phyloP scores from a whole-genome alignment of 2,888 invertebrate genomes.

The Andrena dorsata region DNA sequence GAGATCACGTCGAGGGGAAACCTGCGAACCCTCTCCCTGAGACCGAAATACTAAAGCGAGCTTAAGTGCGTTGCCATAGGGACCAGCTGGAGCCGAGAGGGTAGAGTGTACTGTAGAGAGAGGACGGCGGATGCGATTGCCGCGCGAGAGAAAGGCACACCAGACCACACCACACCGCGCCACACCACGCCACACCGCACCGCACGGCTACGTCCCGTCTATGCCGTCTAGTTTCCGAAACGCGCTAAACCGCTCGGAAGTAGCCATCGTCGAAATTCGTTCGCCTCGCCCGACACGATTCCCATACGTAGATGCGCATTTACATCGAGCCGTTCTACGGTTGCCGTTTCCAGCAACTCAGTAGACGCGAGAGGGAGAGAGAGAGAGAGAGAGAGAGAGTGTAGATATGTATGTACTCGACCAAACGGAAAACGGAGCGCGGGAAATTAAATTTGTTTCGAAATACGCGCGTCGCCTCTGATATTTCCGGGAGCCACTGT shows the following conservation, averaged over 20 bases:
- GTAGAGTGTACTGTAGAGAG: slow-evolving; percentile 4
- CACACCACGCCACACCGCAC: background rate
- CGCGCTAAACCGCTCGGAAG: slow-evolving; percentile 55
- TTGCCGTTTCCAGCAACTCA: background rate
- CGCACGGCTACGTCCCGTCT: slow-evolving; percentile 37
- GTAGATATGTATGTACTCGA: too few relatives aligned
- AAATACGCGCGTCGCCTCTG: background rate
- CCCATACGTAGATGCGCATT: slow-evolving; percentile 1
- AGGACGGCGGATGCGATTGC: slow-evolving; percentile 25
- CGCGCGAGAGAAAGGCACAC: slow-evolving; percentile 17
- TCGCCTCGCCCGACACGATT: slow-evolving; percentile 24
- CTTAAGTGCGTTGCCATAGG: slow-evolving; percentile 80
- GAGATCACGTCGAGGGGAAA: slow-evolving; percentile 23
- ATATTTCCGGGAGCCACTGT: background rate
- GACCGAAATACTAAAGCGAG: slow-evolving; percentile 77
- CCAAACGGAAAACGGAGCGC: too few relatives aligned
- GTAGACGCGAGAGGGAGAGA: too few relatives aligned
- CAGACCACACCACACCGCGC: too few relatives aligned
- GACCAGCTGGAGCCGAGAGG: slow-evolving; percentile 62
- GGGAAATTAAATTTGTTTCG: slow-evolving; percentile 7
- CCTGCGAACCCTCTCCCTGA: slow-evolving; percentile 59
- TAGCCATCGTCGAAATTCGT: slow-evolving; percentile 43
- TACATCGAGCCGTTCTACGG: background rate
- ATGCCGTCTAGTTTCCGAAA: slow-evolving; percentile 40
- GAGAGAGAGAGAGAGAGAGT: background rate